A percentile compares a stretch with the other conserved stretches of the same genome.
Evolutionary conservation across 2,113 vertebrate species (phyloP).

Genomic region (Phoenicopterus ruber): DNA sequence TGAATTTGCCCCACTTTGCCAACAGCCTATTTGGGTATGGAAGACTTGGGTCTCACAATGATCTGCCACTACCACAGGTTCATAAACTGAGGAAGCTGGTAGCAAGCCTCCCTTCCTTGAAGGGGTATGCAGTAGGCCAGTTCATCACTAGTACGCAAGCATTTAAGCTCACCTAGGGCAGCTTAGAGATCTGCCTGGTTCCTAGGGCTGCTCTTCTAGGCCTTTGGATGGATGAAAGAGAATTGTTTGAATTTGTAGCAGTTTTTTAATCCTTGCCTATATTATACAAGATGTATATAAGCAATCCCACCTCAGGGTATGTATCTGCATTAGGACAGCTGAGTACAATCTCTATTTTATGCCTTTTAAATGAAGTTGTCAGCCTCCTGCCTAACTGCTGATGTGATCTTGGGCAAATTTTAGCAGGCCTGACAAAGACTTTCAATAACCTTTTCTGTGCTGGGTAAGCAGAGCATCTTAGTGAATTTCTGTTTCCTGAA

Average conservation of each 20-base stretch:
- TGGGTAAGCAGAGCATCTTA: neutral
- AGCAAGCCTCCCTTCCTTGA: neutral
- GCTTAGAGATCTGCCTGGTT: neutral
- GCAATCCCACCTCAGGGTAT: neutral
- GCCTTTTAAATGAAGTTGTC: neutral
- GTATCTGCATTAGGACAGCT: neutral
- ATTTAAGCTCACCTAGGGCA: neutral
- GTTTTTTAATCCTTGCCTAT: neutral
- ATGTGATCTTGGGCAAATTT: neutral
- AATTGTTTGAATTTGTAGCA: neutral
- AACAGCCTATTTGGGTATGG: neutral
- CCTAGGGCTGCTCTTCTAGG: neutral
- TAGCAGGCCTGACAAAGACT: neutral
- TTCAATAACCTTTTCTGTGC: neutral
- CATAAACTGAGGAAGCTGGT: neutral
- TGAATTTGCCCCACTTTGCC: neutral
- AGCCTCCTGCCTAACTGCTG: neutral
- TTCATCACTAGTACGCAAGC: neutral
- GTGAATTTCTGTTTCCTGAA: slow-evolving; percentile 32
- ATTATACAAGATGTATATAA: neutral
- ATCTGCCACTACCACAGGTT: neutral
- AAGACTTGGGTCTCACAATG: neutral
- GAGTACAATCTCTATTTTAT: neutral
- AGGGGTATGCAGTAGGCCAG: neutral
- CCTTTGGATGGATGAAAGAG: neutral